Evolutionary conservation across 30 jellyfish, hydroid and myxozoan species (phyloP), one percentile per base, ranked within the genome.

Genomic region (Cassiopea andromeda): DNA sequence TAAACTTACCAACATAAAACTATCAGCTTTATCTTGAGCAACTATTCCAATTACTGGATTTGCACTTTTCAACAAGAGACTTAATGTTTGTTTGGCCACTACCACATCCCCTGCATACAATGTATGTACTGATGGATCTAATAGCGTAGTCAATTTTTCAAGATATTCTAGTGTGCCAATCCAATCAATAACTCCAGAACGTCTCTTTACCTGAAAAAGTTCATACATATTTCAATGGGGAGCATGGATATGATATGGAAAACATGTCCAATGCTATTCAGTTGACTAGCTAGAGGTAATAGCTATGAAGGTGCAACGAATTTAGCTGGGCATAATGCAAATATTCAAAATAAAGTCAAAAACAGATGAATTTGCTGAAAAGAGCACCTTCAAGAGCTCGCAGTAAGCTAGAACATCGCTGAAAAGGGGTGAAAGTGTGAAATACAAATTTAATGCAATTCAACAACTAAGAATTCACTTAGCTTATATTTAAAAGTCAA

Each of bases 81-180:
- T 18, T 17, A 93, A 8, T 12, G 90, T 77, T 15, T 90, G 90
- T 75, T 48, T 83, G 15, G 91, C 78, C 72, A 44, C 81, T 13
- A 84, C 46, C 43, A 94, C n/a, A 81, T 94, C 98, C 68, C 98
- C 98, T 44, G 96, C 97, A 77, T 94, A 94, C n/a, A 90, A 57
- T 44, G 90, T 87, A 27, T 85, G 64, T 8, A 90, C 60, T 48
- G 81, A n/a, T n/a, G 97, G 94, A 78, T 85, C 75, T 1, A 89
- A 80, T 57, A 90, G 47, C 6, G 80, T 12, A 3, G 75, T 46
- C 27, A 90, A 61, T 16, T 90, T 54, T 17, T 68, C 58, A 67
- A 91, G 73, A 13, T 67, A 44, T 54, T 8, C 43, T 14, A 91
- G 81, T 7, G 59, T 8, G 2, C 66, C 67, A 10, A 4, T 66